phyloP scores from a whole-genome alignment of 2,797 vertebrate species.

The Gouania willdenowi region DNA sequence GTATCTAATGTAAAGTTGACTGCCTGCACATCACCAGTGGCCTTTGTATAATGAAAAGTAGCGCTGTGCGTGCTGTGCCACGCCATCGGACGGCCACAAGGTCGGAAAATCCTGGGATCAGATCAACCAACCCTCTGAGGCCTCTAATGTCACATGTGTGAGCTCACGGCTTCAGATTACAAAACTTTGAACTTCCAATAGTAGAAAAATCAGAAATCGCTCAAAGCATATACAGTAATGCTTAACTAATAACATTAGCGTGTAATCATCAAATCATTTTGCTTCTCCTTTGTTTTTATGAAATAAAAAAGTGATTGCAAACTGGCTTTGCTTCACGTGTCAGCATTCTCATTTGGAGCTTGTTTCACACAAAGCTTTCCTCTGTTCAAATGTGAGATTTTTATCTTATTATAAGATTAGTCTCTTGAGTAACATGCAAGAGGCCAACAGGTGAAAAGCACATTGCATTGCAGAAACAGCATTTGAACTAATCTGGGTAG shows the following conservation, averaged over 20 bases:
- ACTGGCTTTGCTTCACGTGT: constrained; percentile 22
- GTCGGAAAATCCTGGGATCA: constrained; percentile 19
- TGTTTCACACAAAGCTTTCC: constrained; percentile 45
- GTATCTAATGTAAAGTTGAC: too few species aligned
- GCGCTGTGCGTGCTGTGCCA: background rate
- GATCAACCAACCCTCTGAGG: constrained; percentile 2
- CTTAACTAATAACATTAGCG: too few species aligned
- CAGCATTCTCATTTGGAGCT: constrained; percentile 23
- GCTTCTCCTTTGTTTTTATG: background rate
- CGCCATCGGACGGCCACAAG: background rate
- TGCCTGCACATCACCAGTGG: background rate
- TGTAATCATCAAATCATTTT: background rate
- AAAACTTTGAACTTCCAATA: constrained; percentile 4
- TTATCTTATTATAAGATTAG: constrained; percentile 63
- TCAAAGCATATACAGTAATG: too few species aligned
- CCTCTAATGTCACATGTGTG: constrained; percentile 23
- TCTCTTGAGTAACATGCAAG: constrained; percentile 41
- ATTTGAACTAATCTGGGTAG: constrained; percentile 11
- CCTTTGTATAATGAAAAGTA: background rate
- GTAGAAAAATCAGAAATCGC: too few species aligned
- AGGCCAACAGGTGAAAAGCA: constrained; percentile 30
- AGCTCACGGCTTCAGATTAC: constrained; percentile 23
- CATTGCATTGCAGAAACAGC: background rate
- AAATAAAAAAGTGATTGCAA: background rate
- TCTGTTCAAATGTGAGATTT: constrained; percentile 49